These are phyloP conservation scores for Sinonovacula constricta DNA, from an alignment of 1,140 invertebrate genomes.

Conservation along the genomic window DNA sequence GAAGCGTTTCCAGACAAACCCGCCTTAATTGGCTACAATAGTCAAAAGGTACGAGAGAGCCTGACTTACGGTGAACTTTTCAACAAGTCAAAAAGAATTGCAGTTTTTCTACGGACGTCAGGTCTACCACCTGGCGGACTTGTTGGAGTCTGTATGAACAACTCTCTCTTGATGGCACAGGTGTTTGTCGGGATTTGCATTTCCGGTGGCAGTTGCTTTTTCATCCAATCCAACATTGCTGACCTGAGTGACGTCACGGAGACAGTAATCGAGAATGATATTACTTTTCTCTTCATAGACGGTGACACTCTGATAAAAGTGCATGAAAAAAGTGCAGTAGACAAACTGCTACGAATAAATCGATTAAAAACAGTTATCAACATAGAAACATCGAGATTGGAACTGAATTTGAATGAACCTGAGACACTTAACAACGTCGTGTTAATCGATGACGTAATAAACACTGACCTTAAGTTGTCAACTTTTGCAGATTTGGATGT, in stretches of 20 bases:
- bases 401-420: not conserved
- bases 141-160: conserved; percentile 12
- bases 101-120: not conserved
- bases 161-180: conserved; percentile 15
- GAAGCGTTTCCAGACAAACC: not conserved
- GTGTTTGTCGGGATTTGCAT: not conserved
- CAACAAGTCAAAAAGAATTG: not conserved
- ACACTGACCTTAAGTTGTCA: not conserved
- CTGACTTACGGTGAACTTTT: not conserved
- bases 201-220: conserved; percentile 11
- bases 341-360: not conserved
- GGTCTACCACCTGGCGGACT: conserved; percentile 10
- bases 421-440: not conserved
- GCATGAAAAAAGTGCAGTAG: not conserved
- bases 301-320: not conserved
- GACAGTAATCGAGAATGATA: not conserved
- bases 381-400: not conserved
- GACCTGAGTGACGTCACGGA: conserved; percentile 2
- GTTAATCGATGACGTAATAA: not conserved
- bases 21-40: not conserved
- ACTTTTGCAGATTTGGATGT: too few species aligned
- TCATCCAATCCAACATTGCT: not conserved
- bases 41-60: not conserved
- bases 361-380: not conserved
- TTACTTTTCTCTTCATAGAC: not conserved